phyloP scores from a whole-genome alignment of 2,797 vertebrate species.

The Holocentrus rufus region DNA sequence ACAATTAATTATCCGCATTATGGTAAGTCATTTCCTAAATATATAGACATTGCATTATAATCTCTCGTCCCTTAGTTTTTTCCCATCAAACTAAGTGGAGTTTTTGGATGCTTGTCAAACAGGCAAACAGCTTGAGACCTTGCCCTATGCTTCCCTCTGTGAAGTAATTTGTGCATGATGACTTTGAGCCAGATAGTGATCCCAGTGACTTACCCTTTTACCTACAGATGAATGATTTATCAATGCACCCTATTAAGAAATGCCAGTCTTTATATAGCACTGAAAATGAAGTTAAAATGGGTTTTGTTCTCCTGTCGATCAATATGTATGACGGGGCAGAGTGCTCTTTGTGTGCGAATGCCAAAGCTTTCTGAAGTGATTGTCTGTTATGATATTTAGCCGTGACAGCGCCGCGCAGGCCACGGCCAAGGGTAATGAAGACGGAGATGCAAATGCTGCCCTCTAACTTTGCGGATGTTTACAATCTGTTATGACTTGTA shows the following conservation, averaged over 20 bases:
- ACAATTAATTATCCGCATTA: slow-evolving; percentile 74
- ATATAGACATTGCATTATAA: slow-evolving; percentile 61
- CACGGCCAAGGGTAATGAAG: slow-evolving; percentile 50
- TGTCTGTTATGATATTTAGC: slow-evolving; percentile 66
- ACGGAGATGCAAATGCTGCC: slow-evolving; percentile 14
- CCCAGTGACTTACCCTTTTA: slow-evolving; percentile 71
- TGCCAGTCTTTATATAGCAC: slow-evolving; percentile 76
- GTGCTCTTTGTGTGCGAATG: slow-evolving; percentile 69
- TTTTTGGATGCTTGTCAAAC: slow-evolving; percentile 43
- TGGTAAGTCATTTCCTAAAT: slow-evolving; percentile 65
- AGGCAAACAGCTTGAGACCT: slow-evolving; percentile 36
- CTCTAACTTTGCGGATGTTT: slow-evolving; percentile 12
- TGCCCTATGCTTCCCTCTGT: slow-evolving; percentile 48
- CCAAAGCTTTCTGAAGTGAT: slow-evolving; percentile 58
- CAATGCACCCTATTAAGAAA: slow-evolving; percentile 83
- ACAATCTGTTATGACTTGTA: background rate
- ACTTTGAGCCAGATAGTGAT: slow-evolving; percentile 69
- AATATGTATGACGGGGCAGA: slow-evolving; percentile 73
- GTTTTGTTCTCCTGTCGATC: slow-evolving; percentile 75
- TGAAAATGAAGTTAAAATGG: slow-evolving; percentile 79
- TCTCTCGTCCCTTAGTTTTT: slow-evolving; percentile 39
- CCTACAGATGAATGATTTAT: slow-evolving; percentile 86
- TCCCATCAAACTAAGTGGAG: slow-evolving; percentile 43
- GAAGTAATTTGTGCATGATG: slow-evolving; percentile 69
- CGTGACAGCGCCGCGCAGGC: slow-evolving; percentile 42